Evolutionary conservation across 2,888 invertebrate genomes (phyloP).

Genomic region (Trichopria drosophilae): DNA sequence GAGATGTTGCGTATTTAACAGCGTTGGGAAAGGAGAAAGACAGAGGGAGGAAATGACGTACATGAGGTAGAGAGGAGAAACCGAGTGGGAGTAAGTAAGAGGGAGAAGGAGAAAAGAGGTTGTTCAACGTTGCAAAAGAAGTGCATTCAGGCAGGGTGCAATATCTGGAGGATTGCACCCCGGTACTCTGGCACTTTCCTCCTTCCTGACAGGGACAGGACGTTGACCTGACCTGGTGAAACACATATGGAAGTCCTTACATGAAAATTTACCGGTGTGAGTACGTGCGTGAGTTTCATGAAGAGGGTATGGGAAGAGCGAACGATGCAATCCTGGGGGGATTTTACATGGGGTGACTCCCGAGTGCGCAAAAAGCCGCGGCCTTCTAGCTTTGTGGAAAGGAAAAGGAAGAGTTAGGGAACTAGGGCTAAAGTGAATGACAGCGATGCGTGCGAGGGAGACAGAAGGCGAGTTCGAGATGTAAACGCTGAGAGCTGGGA

Average conservation of each 20-base stretch:
- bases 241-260: slow-evolving; percentile 54
- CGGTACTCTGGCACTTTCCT: slow-evolving; percentile 31
- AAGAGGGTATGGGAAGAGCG: slow-evolving; percentile 38
- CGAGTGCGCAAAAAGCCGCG: slow-evolving; percentile 36
- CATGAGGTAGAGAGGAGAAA: slow-evolving; percentile 12
- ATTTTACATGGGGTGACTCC: slow-evolving; percentile 47
- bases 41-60: too few relatives aligned
- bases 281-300: slow-evolving; percentile 32
- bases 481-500: slow-evolving; percentile 16
- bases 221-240: slow-evolving; percentile 60
- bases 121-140: slow-evolving; percentile 31
- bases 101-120: slow-evolving; percentile 22
- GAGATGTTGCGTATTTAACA: too few relatives aligned
- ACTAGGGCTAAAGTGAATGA: slow-evolving; percentile 9
- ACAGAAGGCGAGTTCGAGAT: slow-evolving; percentile 9
- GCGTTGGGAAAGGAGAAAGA: too few relatives aligned
- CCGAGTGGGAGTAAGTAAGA: slow-evolving; percentile 17
- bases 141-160: slow-evolving; percentile 46
- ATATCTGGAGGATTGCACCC: slow-evolving; percentile 49
- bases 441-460: slow-evolving; percentile 5
- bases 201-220: slow-evolving; percentile 46
- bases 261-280: slow-evolving; percentile 38
- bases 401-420: slow-evolving; percentile 24
- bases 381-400: too few relatives aligned
- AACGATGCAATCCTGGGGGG: slow-evolving; percentile 47